A percentile compares a stretch with the other conserved stretches of the same genome.
phyloP scores from a whole-genome alignment of 92 coral and sea anemone species.

The Desmophyllum pertusum region DNA sequence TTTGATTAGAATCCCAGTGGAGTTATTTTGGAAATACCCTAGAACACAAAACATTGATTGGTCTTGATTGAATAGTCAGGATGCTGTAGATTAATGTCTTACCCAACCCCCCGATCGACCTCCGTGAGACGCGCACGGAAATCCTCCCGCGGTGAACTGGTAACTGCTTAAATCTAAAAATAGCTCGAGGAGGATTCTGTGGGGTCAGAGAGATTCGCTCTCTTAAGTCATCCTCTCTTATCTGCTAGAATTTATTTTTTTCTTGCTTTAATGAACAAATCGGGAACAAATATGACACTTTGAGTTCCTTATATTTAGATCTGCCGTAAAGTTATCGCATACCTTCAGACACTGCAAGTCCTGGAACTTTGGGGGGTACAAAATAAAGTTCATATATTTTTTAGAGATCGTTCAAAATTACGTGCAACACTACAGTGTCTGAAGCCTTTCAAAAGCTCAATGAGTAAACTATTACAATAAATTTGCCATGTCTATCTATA shows the following conservation, averaged over 20 bases:
- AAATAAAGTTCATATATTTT: not conserved
- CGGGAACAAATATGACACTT: too few relatives aligned
- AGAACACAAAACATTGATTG: not conserved
- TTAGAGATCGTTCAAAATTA: not conserved
- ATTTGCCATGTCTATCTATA: not conserved
- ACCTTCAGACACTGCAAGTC: too few relatives aligned
- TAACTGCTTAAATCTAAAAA: not conserved
- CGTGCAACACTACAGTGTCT: not conserved
- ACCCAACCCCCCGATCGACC: not conserved
- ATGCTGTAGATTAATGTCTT: not conserved
- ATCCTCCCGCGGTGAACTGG: not conserved
- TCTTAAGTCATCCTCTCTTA: not conserved
- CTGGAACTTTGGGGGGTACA: not conserved
- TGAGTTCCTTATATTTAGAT: too few relatives aligned
- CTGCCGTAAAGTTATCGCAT: not conserved
- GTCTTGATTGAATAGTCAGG: not conserved
- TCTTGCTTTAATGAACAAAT: not conserved
- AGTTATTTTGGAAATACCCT: too few relatives aligned
- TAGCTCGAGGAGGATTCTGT: not conserved
- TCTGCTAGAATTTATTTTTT: not conserved
- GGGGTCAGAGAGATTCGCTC: not conserved
- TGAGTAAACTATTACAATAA: not conserved
- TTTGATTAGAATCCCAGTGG: not conserved
- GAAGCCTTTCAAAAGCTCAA: not conserved
- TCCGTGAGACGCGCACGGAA: not conserved